Conservation (phyloP, 2,113 vertebrate genomes). For the Paradisaea rubra region DNA sequence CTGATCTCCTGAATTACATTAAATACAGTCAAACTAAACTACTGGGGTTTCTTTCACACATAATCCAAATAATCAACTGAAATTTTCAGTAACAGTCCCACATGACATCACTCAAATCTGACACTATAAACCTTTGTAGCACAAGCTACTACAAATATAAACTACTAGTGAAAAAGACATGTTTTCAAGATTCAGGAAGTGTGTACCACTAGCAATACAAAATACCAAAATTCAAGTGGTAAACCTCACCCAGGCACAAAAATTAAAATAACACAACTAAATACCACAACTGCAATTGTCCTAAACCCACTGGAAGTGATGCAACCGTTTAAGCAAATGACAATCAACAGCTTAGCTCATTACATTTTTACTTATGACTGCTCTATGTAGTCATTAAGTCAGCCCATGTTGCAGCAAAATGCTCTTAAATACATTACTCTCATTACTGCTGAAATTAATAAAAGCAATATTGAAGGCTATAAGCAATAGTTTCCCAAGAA, state of each 20-base stretch:
- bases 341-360: neutral
- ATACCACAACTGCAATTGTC: neutral
- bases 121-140: neutral
- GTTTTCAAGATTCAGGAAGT: neutral
- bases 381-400: neutral
- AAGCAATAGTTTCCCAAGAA: neutral
- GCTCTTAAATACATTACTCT: neutral
- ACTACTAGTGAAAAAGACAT: neutral
- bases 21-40: neutral
- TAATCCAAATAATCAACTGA: neutral
- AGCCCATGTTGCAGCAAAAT: neutral
- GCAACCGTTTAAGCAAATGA: neutral
- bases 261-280: neutral
- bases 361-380: neutral
- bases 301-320: neutral
- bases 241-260: neutral
- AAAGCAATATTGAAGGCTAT: neutral
- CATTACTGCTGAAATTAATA: neutral
- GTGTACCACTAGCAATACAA: neutral
- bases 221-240: neutral
- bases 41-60: neutral
- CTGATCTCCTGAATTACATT: slow-evolving; percentile 83
- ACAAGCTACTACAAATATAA: neutral
- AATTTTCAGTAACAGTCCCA: neutral
- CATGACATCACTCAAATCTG: neutral